These are phyloP conservation scores for Silurus meridionalis DNA, from an alignment of 2,113 vertebrate genomes.

Conservation along the genomic window DNA sequence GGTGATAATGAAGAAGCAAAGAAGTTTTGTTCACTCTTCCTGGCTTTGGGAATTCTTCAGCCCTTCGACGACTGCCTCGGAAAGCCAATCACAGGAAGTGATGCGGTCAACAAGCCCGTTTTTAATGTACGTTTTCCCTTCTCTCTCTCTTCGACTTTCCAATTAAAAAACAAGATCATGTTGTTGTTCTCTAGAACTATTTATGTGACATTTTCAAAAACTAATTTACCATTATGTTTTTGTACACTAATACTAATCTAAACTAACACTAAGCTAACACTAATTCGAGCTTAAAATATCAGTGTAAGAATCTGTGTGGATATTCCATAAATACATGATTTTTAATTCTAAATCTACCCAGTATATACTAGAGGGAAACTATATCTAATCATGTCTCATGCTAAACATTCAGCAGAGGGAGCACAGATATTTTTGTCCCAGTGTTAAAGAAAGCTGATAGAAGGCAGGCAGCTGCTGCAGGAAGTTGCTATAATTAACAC, in stretches of 20 bases:
- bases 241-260: background rate
- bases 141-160: background rate
- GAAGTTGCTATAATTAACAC: constrained; percentile 26
- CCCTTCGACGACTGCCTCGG: constrained; percentile 81
- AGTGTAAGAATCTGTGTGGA: background rate
- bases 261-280: too few relatives aligned
- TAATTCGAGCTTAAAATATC: background rate
- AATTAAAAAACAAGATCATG: background rate
- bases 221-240: background rate
- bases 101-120: constrained; percentile 62
- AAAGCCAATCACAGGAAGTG: constrained; percentile 70
- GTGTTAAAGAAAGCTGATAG: constrained; percentile 6
- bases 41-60: constrained; percentile 80
- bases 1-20: constrained; percentile 69
- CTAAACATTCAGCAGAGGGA: background rate
- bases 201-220: background rate
- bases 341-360: background rate
- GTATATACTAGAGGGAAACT: background rate
- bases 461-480: background rate
- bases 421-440: background rate
- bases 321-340: background rate
- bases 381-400: background rate
- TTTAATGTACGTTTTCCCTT: constrained; percentile 74
- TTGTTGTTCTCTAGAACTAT: background rate
- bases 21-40: constrained; percentile 80